A percentile compares a stretch with the other conserved stretches of the same genome.
phyloP scores from a whole-genome alignment of 2,888 invertebrate species.

The Lithophane semibrunnea region DNA sequence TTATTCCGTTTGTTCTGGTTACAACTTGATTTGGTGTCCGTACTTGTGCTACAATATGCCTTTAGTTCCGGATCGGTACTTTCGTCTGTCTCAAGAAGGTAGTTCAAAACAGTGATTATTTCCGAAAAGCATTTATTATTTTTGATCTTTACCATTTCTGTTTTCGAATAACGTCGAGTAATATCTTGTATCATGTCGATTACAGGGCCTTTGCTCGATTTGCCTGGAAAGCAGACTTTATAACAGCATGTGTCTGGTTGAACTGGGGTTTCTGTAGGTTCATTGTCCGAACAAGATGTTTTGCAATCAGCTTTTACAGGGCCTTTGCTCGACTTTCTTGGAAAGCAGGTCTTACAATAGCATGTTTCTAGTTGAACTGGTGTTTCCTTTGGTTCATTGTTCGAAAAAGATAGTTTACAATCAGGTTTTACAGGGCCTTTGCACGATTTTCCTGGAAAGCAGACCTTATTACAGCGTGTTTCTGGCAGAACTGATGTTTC shows the following conservation, averaged over 20 bases:
- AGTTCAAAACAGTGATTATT: slow-evolving; percentile 83
- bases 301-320: background rate
- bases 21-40: slow-evolving; percentile 38
- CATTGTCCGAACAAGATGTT: background rate
- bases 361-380: too few relatives aligned
- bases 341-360: too few relatives aligned
- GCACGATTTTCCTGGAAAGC: too few relatives aligned
- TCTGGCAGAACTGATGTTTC: too few relatives aligned
- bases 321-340: too few relatives aligned
- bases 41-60: slow-evolving; percentile 32
- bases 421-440: too few relatives aligned
- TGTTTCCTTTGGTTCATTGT: too few relatives aligned
- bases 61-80: slow-evolving; percentile 70
- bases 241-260: slow-evolving; percentile 9
- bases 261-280: background rate
- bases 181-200: slow-evolving; percentile 83
- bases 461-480: too few relatives aligned
- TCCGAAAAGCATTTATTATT: slow-evolving; percentile 86
- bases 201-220: slow-evolving; percentile 73
- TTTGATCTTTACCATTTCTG: slow-evolving; percentile 77
- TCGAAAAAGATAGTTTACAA: too few relatives aligned
- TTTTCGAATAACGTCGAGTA: slow-evolving; percentile 85
- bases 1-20: slow-evolving; percentile 22
- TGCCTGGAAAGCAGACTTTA: slow-evolving; percentile 7
- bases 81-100: slow-evolving; percentile 86